Conservation (phyloP, 2,113 vertebrate genomes). For the Morone saxatilis region DNA sequence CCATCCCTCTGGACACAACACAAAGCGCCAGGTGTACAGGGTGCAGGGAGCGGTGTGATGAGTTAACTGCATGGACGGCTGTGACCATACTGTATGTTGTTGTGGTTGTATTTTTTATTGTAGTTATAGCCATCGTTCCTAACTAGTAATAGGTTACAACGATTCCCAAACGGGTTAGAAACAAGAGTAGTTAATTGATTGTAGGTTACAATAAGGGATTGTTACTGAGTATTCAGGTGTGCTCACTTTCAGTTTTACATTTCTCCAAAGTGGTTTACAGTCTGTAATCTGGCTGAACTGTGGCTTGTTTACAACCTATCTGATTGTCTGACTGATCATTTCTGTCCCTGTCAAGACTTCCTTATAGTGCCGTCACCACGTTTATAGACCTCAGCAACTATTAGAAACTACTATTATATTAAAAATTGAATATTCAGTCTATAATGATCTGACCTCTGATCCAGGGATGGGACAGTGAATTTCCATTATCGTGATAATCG, state of each 20-base stretch:
- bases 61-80: not conserved
- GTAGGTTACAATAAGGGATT: no score
- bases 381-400: no score
- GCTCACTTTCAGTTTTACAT: not conserved
- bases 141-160: no score
- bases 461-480: no score
- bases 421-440: no score
- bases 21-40: conserved; percentile 77
- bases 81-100: not conserved
- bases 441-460: no score
- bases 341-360: not conserved
- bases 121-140: no score
- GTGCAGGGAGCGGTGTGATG: not conserved
- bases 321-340: not conserved
- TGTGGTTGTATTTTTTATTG: not conserved
- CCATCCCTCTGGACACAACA: conserved; percentile 52
- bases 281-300: not conserved
- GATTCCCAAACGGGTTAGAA: no score
- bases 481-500: no score
- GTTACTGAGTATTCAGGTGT: no score
- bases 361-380: not conserved
- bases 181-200: no score
- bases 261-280: not conserved
- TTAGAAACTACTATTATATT: no score
- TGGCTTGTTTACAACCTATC: not conserved